These are phyloP conservation scores for Ditylenchus weischeri DNA, from an alignment of 2,888 invertebrate genomes.

Conservation along the genomic window DNA sequence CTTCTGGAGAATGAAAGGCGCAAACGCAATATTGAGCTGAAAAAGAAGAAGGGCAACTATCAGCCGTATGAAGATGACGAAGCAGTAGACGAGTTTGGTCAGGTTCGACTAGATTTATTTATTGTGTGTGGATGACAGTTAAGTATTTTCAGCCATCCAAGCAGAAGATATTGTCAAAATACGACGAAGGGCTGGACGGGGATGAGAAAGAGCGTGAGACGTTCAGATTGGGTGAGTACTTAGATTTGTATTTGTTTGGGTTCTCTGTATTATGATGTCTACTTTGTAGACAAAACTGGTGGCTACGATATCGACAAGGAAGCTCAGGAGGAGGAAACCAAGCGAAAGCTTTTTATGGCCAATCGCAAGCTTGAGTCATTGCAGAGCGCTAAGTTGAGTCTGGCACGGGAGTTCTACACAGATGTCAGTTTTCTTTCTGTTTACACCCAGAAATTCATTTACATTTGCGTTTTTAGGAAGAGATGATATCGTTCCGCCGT, in stretches of 20 bases:
- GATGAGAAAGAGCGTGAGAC: slow-evolving; percentile 31
- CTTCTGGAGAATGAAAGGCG: slow-evolving; percentile 60
- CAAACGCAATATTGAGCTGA: slow-evolving; percentile 73
- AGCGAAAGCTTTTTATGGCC: slow-evolving; percentile 40
- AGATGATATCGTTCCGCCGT: slow-evolving; percentile 65
- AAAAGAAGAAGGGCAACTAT: slow-evolving; percentile 72
- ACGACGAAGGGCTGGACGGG: slow-evolving; percentile 86
- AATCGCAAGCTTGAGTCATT: slow-evolving; percentile 69
- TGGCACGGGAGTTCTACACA: slow-evolving; percentile 84
- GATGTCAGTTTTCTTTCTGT: slow-evolving; percentile 28
- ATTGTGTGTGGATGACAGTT: background rate
- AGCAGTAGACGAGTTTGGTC: slow-evolving; percentile 65
- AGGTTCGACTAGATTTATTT: slow-evolving; percentile 51
- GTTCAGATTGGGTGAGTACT: slow-evolving; percentile 40
- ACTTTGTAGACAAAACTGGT: slow-evolving; percentile 41
- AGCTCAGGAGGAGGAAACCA: slow-evolving; percentile 32
- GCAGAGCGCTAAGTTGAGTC: slow-evolving; percentile 60
- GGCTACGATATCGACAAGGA: slow-evolving; percentile 47
- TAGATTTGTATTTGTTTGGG: background rate
- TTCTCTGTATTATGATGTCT: no score
- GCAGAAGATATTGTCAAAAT: slow-evolving; percentile 78
- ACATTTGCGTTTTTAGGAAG: slow-evolving; percentile 63
- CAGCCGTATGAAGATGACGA: slow-evolving; percentile 71
- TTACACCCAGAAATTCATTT: background rate
- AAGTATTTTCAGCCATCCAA: slow-evolving; percentile 60